phyloP scores from a whole-genome alignment of 1,140 invertebrate genomes.

The Lanistes nyassanus region DNA sequence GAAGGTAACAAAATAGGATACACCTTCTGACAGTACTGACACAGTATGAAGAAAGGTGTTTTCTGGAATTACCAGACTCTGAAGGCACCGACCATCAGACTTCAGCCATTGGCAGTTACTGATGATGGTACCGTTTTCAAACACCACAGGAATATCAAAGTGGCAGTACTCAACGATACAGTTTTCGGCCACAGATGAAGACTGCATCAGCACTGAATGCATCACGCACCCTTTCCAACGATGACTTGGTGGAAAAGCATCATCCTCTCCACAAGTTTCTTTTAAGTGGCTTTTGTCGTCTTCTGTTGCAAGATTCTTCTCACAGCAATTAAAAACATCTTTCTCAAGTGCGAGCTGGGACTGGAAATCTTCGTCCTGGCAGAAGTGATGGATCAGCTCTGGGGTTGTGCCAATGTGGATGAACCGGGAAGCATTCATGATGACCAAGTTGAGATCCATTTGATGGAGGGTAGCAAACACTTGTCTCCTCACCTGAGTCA shows the following conservation, averaged over 20 bases:
- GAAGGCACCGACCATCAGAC: neutral
- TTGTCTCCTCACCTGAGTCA: slow-evolving; percentile 49
- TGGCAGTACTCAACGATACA: slow-evolving; percentile 67
- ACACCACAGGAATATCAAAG: slow-evolving; percentile 53
- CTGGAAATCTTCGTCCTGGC: slow-evolving; percentile 52
- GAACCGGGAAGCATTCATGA: slow-evolving; percentile 67
- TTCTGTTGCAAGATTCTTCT: slow-evolving; percentile 29
- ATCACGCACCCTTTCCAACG: slow-evolving; percentile 54
- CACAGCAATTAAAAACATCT: slow-evolving; percentile 53
- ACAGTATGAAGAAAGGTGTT: slow-evolving; percentile 65
- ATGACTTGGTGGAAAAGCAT: neutral
- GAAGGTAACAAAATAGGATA: slow-evolving; percentile 62
- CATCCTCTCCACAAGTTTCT: slow-evolving; percentile 12
- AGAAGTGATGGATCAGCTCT: slow-evolving; percentile 67
- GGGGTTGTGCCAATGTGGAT: slow-evolving; percentile 69
- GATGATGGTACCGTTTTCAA: slow-evolving; percentile 62
- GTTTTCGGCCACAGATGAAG: slow-evolving; percentile 36
- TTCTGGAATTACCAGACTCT: slow-evolving; percentile 53
- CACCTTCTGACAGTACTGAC: slow-evolving; percentile 45
- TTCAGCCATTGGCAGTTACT: slow-evolving; percentile 61
- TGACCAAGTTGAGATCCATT: slow-evolving; percentile 58
- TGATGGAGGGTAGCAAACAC: slow-evolving; percentile 59
- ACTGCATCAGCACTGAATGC: slow-evolving; percentile 46
- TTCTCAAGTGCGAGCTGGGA: slow-evolving; percentile 51
- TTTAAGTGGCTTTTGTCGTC: slow-evolving; percentile 26